A percentile compares a stretch with the other conserved stretches of the same genome.
Conservation (phyloP, 2,888 invertebrate species). For the Oxytorus armatus region DNA sequence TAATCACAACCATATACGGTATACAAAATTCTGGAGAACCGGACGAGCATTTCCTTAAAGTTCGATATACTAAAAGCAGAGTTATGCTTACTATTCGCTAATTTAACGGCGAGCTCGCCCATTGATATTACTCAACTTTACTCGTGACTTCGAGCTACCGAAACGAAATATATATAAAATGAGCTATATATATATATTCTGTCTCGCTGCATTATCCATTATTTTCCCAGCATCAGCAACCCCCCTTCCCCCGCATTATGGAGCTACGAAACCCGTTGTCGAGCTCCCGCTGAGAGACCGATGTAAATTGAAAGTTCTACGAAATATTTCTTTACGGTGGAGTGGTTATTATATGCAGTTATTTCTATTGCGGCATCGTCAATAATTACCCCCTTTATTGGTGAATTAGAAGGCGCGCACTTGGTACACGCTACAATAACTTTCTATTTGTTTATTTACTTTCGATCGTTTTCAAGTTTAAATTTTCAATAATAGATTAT, state of each 20-base stretch:
- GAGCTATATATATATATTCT: constrained; percentile 25
- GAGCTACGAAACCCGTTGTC: background rate
- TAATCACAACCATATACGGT: background rate
- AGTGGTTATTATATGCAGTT: constrained; percentile 44
- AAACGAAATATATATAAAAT: constrained; percentile 43
- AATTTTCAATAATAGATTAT: background rate
- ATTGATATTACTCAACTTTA: constrained; percentile 51
- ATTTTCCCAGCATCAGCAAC: constrained; percentile 43
- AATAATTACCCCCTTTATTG: constrained; percentile 50
- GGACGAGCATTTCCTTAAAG: background rate
- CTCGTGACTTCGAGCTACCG: constrained; percentile 58
- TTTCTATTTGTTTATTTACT: constrained; percentile 29
- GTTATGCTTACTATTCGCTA: background rate
- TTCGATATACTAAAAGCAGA: constrained; percentile 17
- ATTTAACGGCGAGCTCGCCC: constrained; percentile 28
- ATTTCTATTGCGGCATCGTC: constrained; percentile 52
- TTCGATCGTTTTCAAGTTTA: constrained; percentile 1
- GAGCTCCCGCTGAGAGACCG: constrained; percentile 25
- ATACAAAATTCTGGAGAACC: background rate
- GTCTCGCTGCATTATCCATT: constrained; percentile 46
- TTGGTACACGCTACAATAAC: background rate
- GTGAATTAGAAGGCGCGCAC: constrained; percentile 32
- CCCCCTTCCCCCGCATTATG: too few relatives aligned
- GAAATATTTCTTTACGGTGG: constrained; percentile 58
- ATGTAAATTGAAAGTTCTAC: constrained; percentile 63